Percentiles rank a stretch among this genome's conserved stretches.
Evolutionary conservation across 2,797 vertebrate species (phyloP).

Genomic region (Menidia menidia): DNA sequence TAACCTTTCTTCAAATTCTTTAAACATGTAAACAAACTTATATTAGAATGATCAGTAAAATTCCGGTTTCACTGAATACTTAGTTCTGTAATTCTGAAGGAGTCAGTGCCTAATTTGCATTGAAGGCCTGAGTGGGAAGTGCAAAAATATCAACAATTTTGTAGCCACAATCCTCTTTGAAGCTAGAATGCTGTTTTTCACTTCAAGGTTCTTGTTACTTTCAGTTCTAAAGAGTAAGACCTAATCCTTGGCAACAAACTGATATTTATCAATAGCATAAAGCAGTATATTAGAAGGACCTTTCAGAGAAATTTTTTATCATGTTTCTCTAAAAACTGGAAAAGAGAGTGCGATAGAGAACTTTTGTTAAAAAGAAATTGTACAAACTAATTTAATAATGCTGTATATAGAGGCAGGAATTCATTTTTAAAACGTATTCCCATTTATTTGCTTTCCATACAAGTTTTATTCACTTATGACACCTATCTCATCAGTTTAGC

Average conservation of each 20-base stretch:
- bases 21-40: not conserved
- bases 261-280: not conserved
- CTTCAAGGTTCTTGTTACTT: not conserved
- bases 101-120: not conserved
- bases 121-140: conserved; percentile 7
- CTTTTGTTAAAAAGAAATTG: too few species aligned
- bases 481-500: too few species aligned
- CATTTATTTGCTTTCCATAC: too few species aligned
- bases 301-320: too few species aligned
- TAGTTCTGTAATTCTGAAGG: not conserved
- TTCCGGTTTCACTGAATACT: not conserved
- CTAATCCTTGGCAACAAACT: not conserved
- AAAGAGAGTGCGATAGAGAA: too few species aligned
- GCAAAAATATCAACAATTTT: conserved; percentile 4
- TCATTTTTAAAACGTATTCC: too few species aligned
- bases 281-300: too few species aligned
- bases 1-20: conserved; percentile 7
- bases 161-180: not conserved
- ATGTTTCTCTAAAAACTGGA: too few species aligned
- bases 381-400: too few species aligned
- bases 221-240: not conserved
- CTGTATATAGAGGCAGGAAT: too few species aligned
- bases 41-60: conserved; percentile 16
- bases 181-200: not conserved
- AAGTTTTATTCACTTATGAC: too few species aligned